Percentiles rank a stretch among this genome's conserved stretches.
phyloP scores from a whole-genome alignment of 2,797 vertebrate species.

The Falco columbarius region DNA sequence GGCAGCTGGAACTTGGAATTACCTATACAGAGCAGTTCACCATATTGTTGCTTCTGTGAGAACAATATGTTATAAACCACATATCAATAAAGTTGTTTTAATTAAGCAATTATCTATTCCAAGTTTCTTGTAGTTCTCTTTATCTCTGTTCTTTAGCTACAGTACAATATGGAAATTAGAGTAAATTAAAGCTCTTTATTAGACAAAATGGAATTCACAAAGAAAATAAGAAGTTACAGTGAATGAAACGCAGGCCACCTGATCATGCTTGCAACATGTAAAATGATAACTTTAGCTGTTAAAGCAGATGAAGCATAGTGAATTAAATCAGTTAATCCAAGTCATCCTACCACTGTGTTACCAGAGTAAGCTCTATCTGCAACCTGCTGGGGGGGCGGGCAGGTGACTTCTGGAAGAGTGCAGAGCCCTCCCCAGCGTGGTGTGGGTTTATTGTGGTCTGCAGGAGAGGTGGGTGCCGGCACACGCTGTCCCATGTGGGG shows the following conservation, averaged over 20 bases:
- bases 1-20: constrained; percentile 44
- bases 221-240: background rate
- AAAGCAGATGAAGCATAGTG: background rate
- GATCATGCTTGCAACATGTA: background rate
- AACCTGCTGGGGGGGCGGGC: background rate
- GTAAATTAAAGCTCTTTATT: constrained; percentile 53
- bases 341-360: background rate
- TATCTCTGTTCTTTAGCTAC: constrained; percentile 58
- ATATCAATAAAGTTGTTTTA: constrained; percentile 57
- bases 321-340: background rate
- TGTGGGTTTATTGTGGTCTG: background rate
- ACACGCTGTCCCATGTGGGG: background rate
- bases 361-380: background rate
- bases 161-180: constrained; percentile 49
- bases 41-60: constrained; percentile 32
- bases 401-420: background rate
- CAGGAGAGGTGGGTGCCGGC: background rate
- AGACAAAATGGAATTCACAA: constrained; percentile 22
- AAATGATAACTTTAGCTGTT: background rate
- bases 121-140: constrained; percentile 26
- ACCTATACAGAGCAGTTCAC: constrained; percentile 37
- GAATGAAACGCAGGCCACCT: background rate
- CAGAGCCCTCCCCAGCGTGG: background rate
- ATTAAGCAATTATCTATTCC: constrained; percentile 63
- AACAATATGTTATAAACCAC: constrained; percentile 54